Evolutionary conservation across 2,113 vertebrate species (phyloP), one percentile per base, ranked within the genome.

Genomic region (Ophiodon elongatus): DNA sequence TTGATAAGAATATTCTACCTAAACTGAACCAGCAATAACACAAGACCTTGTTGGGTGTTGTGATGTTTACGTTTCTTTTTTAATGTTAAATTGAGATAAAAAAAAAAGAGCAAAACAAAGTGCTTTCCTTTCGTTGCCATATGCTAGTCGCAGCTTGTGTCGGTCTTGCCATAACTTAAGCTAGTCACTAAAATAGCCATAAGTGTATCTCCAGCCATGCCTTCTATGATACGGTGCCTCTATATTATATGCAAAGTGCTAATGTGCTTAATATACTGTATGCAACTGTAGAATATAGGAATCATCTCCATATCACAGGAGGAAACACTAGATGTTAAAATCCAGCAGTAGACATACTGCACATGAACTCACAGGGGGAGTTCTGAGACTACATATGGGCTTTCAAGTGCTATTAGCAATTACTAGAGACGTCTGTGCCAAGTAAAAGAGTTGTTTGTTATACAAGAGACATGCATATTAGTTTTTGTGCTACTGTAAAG

Each of bases 151-250:
- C 66, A 23, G 66, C 66, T 45, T 31, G 25, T 67, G 43, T 69
- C 66, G 31, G 66, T 69, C 10, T 14, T 69, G 43, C 66, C 10
- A 50, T 45, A 29, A 67, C 39, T 29, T 45, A 41, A 86, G 70
- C 65, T 59, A 69, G 57, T 68, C 19, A 25, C 33, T 79, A 86
- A 54, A 88, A 73, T 77, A 86, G 85, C 80, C 82, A 73, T 87
- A 81, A 80, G 87, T 88, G 56, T 68, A 79, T 88, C 59, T 85
- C 54, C 63, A 66, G 66, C 86, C 83, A 81, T 84, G 91, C 91
- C 93, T 91, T 91, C 84, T 85, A 79, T 87, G 54, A 90, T 93
- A 86, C 35, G 35, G 93, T 95, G 93, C 93, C 94, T 95, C 93
- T 71, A 81, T 91, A 88, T 91, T 85, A 87, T 90, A 93, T 87